A percentile compares a stretch with the other conserved stretches of the same genome.
phyloP scores from a whole-genome alignment of 2,113 vertebrate species.

The Charina bottae region DNA sequence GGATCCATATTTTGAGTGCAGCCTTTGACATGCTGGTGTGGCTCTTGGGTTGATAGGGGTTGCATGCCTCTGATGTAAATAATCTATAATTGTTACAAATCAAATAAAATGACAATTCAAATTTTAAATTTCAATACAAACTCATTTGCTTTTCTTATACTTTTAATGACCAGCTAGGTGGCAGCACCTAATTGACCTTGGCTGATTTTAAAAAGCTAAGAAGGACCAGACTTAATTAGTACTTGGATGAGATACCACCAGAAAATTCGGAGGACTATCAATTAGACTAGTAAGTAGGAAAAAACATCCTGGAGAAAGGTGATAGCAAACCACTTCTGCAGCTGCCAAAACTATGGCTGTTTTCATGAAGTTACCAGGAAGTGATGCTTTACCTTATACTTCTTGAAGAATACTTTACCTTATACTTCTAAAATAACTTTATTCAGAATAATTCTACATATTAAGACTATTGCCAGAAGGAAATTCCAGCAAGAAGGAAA shows the following conservation, averaged over 20 bases:
- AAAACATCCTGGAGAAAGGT: background rate
- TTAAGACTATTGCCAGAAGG: background rate
- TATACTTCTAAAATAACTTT: background rate
- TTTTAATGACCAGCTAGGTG: background rate
- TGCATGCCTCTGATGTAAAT: background rate
- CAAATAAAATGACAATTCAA: background rate
- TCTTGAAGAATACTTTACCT: background rate
- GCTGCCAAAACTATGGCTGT: background rate
- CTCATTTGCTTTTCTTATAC: background rate
- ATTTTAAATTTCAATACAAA: conserved; percentile 39
- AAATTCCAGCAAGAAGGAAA: background rate
- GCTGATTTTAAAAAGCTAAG: background rate
- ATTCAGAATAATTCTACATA: background rate
- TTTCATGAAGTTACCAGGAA: background rate
- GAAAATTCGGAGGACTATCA: background rate
- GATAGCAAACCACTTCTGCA: background rate
- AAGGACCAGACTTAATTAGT: background rate
- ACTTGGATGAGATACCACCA: background rate
- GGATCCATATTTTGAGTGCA: background rate
- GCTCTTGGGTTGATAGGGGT: background rate
- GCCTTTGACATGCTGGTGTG: background rate
- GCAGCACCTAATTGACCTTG: background rate
- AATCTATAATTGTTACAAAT: background rate
- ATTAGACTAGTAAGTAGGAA: background rate
- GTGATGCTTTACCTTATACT: background rate